These are phyloP conservation scores for Craseonycteris thonglongyai DNA, from an alignment of 2,113 vertebrate species.

Conservation along the genomic window DNA sequence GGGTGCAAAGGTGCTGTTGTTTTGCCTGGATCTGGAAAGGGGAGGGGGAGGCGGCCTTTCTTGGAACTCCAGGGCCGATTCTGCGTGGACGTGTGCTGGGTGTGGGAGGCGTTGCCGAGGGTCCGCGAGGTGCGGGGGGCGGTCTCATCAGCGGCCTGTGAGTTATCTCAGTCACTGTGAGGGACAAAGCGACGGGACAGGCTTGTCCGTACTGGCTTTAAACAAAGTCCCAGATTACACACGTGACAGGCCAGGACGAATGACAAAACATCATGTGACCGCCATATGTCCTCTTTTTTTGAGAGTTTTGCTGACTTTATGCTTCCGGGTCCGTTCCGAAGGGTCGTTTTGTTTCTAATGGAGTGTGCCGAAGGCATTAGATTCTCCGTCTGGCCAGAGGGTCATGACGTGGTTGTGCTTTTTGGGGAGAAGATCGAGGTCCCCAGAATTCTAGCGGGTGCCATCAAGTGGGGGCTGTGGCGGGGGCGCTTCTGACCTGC, in stretches of 20 bases:
- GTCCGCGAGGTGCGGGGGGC: fast-evolving
- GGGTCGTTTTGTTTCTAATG: neutral
- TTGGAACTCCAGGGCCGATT: neutral
- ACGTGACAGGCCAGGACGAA: fast-evolving
- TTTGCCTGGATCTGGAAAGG: neutral
- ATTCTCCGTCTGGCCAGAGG: neutral
- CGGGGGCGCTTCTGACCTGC: no score
- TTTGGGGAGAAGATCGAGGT: neutral
- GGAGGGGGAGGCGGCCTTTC: neutral
- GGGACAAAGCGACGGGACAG: neutral
- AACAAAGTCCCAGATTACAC: neutral
- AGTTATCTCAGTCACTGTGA: neutral
- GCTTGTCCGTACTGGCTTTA: neutral
- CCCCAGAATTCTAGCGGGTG: fast-evolving
- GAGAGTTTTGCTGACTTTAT: neutral
- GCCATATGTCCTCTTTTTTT: fast-evolving
- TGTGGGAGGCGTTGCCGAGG: fast-evolving
- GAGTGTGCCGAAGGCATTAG: neutral
- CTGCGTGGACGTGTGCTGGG: fast-evolving
- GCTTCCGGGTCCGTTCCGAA: neutral
- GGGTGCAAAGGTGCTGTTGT: neutral
- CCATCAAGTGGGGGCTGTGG: no score
- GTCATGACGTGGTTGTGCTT: no score
- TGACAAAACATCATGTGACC: neutral
- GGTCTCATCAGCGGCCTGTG: fast-evolving